Percentiles rank a stretch among this genome's conserved stretches.
Conservation (phyloP, 1,140 invertebrate genomes). For the Hesperophylax magnus region DNA sequence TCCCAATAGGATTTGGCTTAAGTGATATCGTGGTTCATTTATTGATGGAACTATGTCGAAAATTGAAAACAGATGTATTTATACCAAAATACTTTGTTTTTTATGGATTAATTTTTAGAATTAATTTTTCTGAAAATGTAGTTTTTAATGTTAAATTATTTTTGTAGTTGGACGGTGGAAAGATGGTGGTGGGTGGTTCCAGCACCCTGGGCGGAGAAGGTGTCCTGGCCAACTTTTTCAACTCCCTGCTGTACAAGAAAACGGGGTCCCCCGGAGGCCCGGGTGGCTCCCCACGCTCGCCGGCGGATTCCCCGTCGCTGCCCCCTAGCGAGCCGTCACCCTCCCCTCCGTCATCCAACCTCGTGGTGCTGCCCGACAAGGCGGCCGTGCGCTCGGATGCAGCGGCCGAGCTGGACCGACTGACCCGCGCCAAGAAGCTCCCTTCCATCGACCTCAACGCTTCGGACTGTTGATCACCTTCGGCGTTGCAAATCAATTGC, state of each 20-base stretch:
- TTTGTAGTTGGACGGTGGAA: slow-evolving; percentile 79
- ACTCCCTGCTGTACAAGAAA: slow-evolving; percentile 95
- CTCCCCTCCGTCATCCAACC: background rate
- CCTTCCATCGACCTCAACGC: slow-evolving; percentile 67
- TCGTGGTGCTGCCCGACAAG: slow-evolving; percentile 68
- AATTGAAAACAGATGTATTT: no score
- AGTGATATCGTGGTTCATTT: no score
- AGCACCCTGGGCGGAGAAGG: slow-evolving; percentile 88
- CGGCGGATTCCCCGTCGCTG: slow-evolving; percentile 46
- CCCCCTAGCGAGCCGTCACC: slow-evolving; percentile 57
- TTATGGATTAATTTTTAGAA: no score
- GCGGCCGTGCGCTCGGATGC: slow-evolving; percentile 87
- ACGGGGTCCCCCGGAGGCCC: slow-evolving; percentile 75
- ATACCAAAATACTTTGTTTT: no score
- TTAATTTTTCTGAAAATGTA: no score
- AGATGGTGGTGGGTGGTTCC: slow-evolving; percentile 73
- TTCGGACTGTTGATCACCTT: slow-evolving; percentile 53
- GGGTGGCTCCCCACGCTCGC: slow-evolving; percentile 59
- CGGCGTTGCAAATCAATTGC: slow-evolving; percentile 9
- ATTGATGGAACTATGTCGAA: no score
- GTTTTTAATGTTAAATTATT: slow-evolving; percentile 1
- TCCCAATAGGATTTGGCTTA: no score
- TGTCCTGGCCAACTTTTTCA: slow-evolving; percentile 98
- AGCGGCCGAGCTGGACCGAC: slow-evolving; percentile 91
- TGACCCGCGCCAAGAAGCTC: slow-evolving; percentile 82